These are phyloP conservation scores for Odontophorus gujanensis DNA, from an alignment of 2,113 vertebrate genomes.

Conservation along the genomic window DNA sequence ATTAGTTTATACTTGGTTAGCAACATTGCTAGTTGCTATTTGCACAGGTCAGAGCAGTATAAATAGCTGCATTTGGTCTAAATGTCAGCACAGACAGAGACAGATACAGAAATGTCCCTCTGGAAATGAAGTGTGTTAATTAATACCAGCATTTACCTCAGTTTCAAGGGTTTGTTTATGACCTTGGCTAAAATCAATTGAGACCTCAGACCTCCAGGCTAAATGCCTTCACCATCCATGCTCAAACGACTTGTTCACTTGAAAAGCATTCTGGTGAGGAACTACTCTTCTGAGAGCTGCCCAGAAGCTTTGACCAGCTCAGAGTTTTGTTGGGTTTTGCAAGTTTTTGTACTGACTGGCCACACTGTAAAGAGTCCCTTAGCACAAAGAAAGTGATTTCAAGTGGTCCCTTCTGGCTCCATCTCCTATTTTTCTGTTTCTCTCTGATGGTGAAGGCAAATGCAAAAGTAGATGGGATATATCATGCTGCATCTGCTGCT, in stretches of 20 bases:
- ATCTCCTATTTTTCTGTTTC: not conserved
- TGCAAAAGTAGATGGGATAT: not conserved
- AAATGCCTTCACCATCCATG: not conserved
- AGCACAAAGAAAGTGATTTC: not conserved
- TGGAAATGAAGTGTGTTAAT: not conserved
- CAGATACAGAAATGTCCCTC: not conserved
- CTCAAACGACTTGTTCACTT: not conserved
- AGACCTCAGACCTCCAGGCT: not conserved
- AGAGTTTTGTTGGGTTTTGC: not conserved
- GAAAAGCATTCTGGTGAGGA: not conserved
- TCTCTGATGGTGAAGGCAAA: not conserved
- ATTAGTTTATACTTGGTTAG: not conserved
- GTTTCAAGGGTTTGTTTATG: not conserved
- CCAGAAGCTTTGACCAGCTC: not conserved
- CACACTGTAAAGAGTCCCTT: not conserved
- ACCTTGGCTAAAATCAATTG: not conserved
- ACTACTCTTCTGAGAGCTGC: not conserved
- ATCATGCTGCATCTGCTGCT: not conserved
- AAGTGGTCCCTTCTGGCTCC: not conserved
- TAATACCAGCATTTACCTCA: not conserved
- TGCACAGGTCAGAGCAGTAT: not conserved
- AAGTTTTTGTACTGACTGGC: not conserved
- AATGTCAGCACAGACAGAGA: not conserved
- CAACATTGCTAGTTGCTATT: not conserved
- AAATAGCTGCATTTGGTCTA: not conserved